phyloP scores from a whole-genome alignment of 2,797 vertebrate genomes.

The Syngnathus rostellatus region DNA sequence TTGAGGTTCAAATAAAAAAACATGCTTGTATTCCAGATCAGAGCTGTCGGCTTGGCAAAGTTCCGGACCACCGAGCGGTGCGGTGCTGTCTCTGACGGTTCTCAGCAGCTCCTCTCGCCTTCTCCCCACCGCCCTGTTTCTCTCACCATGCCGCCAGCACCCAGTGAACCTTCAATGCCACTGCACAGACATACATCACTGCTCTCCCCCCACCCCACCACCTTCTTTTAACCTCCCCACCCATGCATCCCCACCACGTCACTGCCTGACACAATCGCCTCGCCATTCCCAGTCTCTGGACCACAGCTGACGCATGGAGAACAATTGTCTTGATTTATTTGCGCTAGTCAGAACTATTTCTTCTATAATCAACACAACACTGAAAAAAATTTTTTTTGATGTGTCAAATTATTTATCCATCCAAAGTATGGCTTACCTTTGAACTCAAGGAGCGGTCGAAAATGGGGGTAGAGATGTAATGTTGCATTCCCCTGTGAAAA shows the following conservation, averaged over 20 bases:
- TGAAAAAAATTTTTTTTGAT: too few relatives aligned
- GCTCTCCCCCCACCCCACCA: neutral
- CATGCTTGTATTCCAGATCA: constrained; percentile 38
- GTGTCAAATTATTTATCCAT: neutral
- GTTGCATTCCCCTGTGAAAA: constrained; percentile 72
- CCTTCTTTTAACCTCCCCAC: constrained; percentile 1
- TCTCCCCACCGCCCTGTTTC: constrained; percentile 60
- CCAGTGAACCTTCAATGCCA: constrained; percentile 54
- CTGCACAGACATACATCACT: constrained; percentile 32
- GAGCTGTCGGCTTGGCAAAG: constrained; percentile 15
- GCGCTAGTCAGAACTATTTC: constrained; percentile 6
- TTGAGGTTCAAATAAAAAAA: constrained; percentile 33
- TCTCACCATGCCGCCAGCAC: constrained; percentile 60
- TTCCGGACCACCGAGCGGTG: constrained; percentile 29
- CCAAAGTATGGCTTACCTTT: constrained; percentile 63
- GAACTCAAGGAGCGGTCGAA: constrained; percentile 71
- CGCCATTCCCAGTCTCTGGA: constrained; percentile 29
- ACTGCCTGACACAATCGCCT: constrained; percentile 50
- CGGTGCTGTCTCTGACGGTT: constrained; percentile 52
- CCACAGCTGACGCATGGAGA: constrained; percentile 25
- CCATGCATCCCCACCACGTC: constrained; percentile 24
- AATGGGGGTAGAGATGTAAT: constrained; percentile 76
- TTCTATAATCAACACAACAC: neutral
- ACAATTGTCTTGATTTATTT: constrained; percentile 10
- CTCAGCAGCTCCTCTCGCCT: constrained; percentile 61